phyloP scores from a whole-genome alignment of 2,888 invertebrate genomes.

The Lutraria lutraria region DNA sequence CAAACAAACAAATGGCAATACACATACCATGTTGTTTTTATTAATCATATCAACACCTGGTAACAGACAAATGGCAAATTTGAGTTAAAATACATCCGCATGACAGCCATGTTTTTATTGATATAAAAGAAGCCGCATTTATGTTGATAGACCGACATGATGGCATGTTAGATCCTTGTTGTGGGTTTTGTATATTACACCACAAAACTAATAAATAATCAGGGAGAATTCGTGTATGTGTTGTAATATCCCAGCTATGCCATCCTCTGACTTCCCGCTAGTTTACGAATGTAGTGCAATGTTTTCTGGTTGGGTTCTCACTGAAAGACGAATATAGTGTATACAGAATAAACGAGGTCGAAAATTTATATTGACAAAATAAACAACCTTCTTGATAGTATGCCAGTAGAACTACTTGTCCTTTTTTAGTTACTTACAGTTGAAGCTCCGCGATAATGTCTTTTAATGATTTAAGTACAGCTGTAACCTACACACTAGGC shows the following conservation, averaged over 20 bases:
- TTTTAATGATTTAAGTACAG: no score
- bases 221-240: neutral
- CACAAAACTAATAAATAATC: neutral
- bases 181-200: neutral
- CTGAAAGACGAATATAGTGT: neutral
- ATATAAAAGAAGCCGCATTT: neutral
- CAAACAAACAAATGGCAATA: neutral
- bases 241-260: neutral
- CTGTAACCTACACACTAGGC: no score
- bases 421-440: no score
- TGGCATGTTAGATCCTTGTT: neutral
- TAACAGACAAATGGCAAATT: slow-evolving; percentile 3
- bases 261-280: neutral
- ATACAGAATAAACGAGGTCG: neutral
- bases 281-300: neutral
- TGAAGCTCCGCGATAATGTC: no score
- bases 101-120: slow-evolving; percentile 10
- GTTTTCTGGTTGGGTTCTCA: neutral
- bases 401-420: neutral
- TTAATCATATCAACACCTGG: slow-evolving; percentile 15
- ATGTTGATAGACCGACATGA: neutral
- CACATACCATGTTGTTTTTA: slow-evolving; percentile 28
- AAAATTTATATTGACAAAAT: slow-evolving; percentile 11
- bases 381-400: neutral
- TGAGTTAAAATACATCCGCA: neutral